phyloP scores from a whole-genome alignment of 2,113 vertebrate genomes.

The Saguinus imperator region DNA sequence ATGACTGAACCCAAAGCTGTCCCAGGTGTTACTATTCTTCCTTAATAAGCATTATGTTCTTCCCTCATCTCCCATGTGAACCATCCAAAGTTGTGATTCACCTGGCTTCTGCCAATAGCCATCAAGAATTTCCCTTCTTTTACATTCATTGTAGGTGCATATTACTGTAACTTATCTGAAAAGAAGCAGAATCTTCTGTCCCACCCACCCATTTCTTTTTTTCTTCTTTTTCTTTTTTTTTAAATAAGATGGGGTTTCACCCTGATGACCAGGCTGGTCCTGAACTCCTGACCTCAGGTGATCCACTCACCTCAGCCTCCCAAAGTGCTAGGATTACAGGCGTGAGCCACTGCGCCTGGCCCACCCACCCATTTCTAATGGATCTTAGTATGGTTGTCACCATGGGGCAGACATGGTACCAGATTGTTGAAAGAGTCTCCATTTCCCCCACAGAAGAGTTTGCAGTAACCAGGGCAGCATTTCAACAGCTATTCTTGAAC shows the following conservation, averaged over 20 bases:
- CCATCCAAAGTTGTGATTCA: neutral
- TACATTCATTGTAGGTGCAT: neutral
- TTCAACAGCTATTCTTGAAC: neutral
- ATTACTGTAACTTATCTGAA: neutral
- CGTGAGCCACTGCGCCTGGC: too few relatives aligned
- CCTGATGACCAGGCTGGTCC: too few relatives aligned
- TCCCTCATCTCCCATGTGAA: neutral
- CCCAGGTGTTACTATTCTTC: neutral
- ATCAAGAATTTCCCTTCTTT: neutral
- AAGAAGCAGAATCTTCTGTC: neutral
- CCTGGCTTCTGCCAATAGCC: neutral
- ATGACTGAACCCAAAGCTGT: too few relatives aligned
- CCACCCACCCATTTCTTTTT: neutral
- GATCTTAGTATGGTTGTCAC: neutral
- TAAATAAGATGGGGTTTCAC: too few relatives aligned
- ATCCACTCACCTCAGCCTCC: too few relatives aligned
- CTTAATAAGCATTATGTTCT: neutral
- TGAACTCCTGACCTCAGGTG: too few relatives aligned
- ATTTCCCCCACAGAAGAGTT: neutral
- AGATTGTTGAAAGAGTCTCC: neutral
- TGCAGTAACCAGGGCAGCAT: neutral
- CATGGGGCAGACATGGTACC: neutral
- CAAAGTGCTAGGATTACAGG: too few relatives aligned
- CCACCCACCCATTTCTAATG: neutral
- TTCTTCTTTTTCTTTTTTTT: too few relatives aligned